Evolutionary conservation across 2,113 vertebrate species (phyloP).

Genomic region (Oncorhynchus gorbuscha): DNA sequence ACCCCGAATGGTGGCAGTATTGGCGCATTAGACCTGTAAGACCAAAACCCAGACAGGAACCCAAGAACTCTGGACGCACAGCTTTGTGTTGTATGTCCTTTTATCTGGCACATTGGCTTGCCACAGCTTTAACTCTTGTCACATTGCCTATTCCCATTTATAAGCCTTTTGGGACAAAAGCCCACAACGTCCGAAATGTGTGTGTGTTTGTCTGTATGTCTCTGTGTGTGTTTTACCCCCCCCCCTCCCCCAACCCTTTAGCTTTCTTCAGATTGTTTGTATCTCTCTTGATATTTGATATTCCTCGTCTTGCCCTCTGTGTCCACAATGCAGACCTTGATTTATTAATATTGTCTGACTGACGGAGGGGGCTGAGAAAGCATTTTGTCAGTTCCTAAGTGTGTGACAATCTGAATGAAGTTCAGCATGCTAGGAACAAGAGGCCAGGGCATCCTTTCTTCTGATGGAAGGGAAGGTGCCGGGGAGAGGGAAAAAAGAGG

Average conservation of each 20-base stretch:
- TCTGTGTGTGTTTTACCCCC: conserved; percentile 5
- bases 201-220: conserved; percentile 24
- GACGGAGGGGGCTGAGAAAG: conserved; percentile 56
- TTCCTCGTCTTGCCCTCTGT: conserved; percentile 27
- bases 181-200: conserved; percentile 28
- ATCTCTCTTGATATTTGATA: conserved; percentile 53
- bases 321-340: conserved; percentile 54
- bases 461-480: not conserved
- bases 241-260: not conserved
- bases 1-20: conserved; percentile 50
- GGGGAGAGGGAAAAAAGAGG: too few relatives aligned
- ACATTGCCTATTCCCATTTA: conserved; percentile 57
- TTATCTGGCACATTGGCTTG: conserved; percentile 64
- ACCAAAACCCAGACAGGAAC: conserved; percentile 52
- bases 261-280: conserved; percentile 59
- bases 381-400: conserved; percentile 75
- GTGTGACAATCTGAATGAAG: conserved; percentile 73
- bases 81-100: conserved; percentile 46
- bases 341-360: conserved; percentile 63
- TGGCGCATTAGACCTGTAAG: conserved; percentile 60
- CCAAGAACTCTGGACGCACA: conserved; percentile 56
- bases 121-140: conserved; percentile 63
- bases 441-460: conserved; percentile 47
- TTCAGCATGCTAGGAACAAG: conserved; percentile 65
- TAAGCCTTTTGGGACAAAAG: conserved; percentile 56